Base-by-base conservation (phyloP, 2,888 invertebrate species). In the Metopia argyrocephala region DNA sequence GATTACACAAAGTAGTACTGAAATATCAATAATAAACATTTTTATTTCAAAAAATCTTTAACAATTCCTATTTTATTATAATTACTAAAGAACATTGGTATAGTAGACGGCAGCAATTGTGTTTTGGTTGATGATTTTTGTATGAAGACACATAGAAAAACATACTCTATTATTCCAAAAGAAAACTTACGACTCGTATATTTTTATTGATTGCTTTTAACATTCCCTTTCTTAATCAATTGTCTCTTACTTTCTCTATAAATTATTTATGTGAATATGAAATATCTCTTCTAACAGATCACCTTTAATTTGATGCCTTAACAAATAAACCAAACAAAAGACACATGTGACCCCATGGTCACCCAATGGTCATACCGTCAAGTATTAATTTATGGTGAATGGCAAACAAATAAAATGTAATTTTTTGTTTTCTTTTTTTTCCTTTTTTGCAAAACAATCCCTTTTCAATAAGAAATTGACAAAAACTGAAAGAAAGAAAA, bases 391-490 rank as follows among this genome's bases (percentile, higher is more conserved):
- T 76, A 76, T 69, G 54, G 48, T 79, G 70, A n/a, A 70, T 70
- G 65, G 46, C 70, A 70, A 75, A 79, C 75, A 79, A 79, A 78
- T 78, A 74, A 38, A 15, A 74, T 73, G 20, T 12, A n/a, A n/a
- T n/a, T n/a, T n/a, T n/a, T n/a, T n/a, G 38, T 38, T 38, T 38
- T 38, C 15, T 9, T 31, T 31, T 31, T 12, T 3, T 38, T 73
- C 31, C 38, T 56, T 57, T 71, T 74, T 54, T 54, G 71, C 71
- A 78, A 50, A 70, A 74, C 28, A 61, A 69, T 76, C 78, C 74
- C 78, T 81, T 78, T 79, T 76, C 74, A 69, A 81, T 78, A 78
- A 65, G 82, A 78, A 62, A 31, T 62, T 65, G 76, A 83, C 66
- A 76, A 64, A 45, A 50, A n/a, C n/a, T n/a, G n/a, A n/a, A n/a